These are phyloP conservation scores for Corydoras maculifer DNA, from an alignment of 2,113 vertebrate genomes.

Conservation along the genomic window DNA sequence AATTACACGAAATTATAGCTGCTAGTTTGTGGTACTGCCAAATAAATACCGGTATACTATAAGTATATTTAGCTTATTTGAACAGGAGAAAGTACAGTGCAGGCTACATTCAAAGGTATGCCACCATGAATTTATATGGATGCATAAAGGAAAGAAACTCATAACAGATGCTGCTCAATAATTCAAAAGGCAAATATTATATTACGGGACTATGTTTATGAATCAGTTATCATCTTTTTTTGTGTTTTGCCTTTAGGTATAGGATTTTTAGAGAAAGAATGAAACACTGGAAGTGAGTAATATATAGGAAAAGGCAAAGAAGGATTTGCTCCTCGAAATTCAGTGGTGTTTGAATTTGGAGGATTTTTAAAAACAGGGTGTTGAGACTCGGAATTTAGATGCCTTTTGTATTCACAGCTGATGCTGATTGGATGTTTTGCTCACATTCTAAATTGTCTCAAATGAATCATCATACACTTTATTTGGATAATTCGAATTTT, in stretches of 20 bases:
- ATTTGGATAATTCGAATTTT: too few relatives aligned
- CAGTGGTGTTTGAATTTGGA: conserved; percentile 62
- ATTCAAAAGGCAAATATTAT: conserved; percentile 68
- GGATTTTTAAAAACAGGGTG: conserved; percentile 60
- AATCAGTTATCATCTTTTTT: conserved; percentile 53
- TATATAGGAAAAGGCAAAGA: conserved; percentile 43
- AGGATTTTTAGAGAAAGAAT: conserved; percentile 12
- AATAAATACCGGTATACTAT: conserved; percentile 27
- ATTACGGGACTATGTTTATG: conserved; percentile 63
- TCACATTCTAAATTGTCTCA: too few relatives aligned
- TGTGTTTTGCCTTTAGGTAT: conserved; percentile 27
- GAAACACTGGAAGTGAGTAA: background rate
- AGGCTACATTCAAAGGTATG: too few relatives aligned
- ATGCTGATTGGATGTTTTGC: background rate
- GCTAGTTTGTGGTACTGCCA: conserved; percentile 2
- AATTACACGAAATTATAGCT: too few relatives aligned
- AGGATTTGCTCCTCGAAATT: conserved; percentile 56
- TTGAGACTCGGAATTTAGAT: conserved; percentile 63
- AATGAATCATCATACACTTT: too few relatives aligned
- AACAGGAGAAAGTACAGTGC: conserved; percentile 23
- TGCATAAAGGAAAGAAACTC: conserved; percentile 49
- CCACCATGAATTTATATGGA: too few relatives aligned
- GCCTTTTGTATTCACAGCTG: conserved; percentile 61
- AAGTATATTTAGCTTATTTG: conserved; percentile 28
- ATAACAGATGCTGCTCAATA: conserved; percentile 67